Evolutionary conservation across 2,797 vertebrate species (phyloP).

Genomic region (Pipistrellus nathusii): DNA sequence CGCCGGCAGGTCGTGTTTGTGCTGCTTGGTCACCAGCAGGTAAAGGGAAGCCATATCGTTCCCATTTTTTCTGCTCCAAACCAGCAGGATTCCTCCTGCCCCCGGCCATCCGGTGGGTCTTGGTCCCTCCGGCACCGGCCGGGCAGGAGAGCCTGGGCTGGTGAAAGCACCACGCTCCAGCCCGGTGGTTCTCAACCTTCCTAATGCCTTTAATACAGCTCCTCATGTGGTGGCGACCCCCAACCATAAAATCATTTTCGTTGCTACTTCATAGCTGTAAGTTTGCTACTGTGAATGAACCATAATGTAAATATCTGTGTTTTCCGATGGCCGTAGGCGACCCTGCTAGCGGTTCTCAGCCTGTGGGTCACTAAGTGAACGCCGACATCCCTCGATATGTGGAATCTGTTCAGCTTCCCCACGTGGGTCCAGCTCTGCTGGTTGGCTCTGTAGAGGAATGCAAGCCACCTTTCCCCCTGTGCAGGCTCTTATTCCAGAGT

Average conservation of each 20-base stretch:
- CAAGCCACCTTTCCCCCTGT: neutral
- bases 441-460: neutral
- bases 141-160: neutral
- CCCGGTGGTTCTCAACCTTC: too few relatives aligned
- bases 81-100: neutral
- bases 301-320: too few relatives aligned
- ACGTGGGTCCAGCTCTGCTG: neutral
- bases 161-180: neutral
- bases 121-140: neutral
- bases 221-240: too few relatives aligned
- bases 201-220: too few relatives aligned
- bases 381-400: neutral
- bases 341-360: too few relatives aligned
- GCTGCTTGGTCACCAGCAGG: neutral
- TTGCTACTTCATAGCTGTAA: too few relatives aligned
- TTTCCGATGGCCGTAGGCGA: too few relatives aligned
- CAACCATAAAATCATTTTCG: too few relatives aligned
- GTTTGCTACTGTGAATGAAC: too few relatives aligned
- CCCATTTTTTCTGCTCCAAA: neutral
- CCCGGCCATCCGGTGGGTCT: neutral
- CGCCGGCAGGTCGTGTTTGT: neutral
- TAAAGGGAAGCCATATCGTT: neutral
- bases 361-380: neutral
- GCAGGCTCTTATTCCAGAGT: neutral
- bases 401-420: conserved; percentile 24